These are phyloP conservation scores for Nothobranchius kuhntae DNA, from an alignment of 2,113 vertebrate genomes.

Conservation along the genomic window DNA sequence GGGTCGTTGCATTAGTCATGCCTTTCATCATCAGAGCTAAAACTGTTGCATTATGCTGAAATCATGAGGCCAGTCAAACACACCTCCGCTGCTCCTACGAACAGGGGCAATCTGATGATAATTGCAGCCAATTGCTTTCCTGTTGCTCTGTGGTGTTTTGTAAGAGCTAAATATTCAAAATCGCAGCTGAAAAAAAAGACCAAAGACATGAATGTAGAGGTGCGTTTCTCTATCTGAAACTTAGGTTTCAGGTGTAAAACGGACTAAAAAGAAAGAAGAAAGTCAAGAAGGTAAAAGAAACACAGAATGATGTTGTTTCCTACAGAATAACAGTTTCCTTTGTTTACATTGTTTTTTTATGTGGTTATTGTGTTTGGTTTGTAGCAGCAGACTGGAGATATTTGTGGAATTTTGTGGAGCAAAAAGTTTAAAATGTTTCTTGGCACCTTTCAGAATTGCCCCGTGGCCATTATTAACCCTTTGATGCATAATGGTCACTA, in stretches of 20 bases:
- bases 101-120: constrained; percentile 56
- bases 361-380: too few species aligned
- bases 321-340: too few species aligned
- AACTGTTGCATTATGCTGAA: constrained; percentile 25
- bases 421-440: too few species aligned
- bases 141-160: constrained; percentile 33
- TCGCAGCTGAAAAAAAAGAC: neutral
- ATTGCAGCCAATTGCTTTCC: constrained; percentile 63
- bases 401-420: too few species aligned
- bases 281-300: neutral
- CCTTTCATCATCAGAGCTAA: constrained; percentile 19
- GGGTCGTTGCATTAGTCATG: constrained; percentile 29
- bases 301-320: too few species aligned
- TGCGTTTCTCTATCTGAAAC: neutral
- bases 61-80: constrained; percentile 26
- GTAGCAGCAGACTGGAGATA: too few species aligned
- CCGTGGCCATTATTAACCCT: too few species aligned
- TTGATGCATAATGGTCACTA: too few species aligned
- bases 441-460: too few species aligned
- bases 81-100: constrained; percentile 39
- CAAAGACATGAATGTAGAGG: constrained; percentile 10
- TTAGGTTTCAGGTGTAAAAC: constrained; percentile 5
- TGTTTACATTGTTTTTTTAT: too few species aligned
- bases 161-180: constrained; percentile 30
- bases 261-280: constrained; percentile 3